Percentiles rank a stretch among this genome's conserved stretches.
Evolutionary conservation across 1,140 invertebrate species (phyloP).

Genomic region (Drosophila obscura): DNA sequence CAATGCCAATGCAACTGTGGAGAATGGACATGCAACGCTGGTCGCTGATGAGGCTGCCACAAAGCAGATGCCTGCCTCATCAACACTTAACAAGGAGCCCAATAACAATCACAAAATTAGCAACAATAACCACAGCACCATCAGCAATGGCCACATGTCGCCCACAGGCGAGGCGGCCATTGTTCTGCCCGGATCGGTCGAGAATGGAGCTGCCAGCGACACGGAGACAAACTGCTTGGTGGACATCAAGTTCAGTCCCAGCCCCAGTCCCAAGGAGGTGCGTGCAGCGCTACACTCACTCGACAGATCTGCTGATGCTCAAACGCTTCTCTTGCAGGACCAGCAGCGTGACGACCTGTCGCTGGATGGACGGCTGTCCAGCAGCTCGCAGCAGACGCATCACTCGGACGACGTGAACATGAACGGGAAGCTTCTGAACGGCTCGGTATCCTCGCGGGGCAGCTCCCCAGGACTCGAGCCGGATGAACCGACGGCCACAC

Average conservation of each 20-base stretch:
- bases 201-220: constrained; percentile 61
- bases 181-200: constrained; percentile 21
- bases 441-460: constrained; percentile 79
- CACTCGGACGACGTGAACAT: constrained; percentile 77
- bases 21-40: constrained; percentile 50
- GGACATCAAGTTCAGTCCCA: constrained; percentile 76
- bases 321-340: constrained; percentile 55
- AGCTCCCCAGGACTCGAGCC: constrained; percentile 75
- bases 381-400: constrained; percentile 69
- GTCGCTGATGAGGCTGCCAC: constrained; percentile 52
- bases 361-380: constrained; percentile 71
- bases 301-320: not conserved
- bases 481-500: constrained; percentile 67
- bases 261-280: constrained; percentile 76
- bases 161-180: constrained; percentile 45
- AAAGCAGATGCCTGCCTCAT: constrained; percentile 68
- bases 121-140: constrained; percentile 63
- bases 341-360: constrained; percentile 74
- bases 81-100: constrained; percentile 73
- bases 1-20: constrained; percentile 41
- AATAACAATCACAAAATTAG: constrained; percentile 80
- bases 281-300: not conserved
- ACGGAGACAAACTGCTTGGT: constrained; percentile 68
- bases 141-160: constrained; percentile 59
- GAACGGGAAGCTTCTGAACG: constrained; percentile 71